Conservation (phyloP, 2,797 vertebrate genomes). For the Urosaurus nigricauda region DNA sequence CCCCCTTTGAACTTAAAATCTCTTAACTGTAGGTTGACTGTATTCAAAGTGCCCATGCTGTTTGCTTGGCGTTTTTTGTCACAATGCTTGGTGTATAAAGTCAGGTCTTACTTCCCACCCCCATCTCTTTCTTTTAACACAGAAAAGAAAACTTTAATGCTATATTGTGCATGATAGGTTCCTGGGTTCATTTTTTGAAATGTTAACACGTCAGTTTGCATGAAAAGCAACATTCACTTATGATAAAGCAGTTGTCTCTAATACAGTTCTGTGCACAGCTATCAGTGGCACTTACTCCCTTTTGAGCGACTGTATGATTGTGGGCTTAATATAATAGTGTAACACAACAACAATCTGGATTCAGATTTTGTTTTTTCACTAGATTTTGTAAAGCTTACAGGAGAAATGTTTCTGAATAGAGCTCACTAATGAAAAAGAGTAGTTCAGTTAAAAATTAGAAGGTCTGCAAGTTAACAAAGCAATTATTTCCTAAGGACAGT, state of each 20-base stretch:
- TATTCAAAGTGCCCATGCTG: neutral
- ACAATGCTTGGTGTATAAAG: neutral
- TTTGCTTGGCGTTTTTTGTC: neutral
- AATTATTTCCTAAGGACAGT: neutral
- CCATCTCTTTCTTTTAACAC: neutral
- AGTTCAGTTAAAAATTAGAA: neutral
- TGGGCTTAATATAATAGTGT: neutral
- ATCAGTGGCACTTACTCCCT: neutral
- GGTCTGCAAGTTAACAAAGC: neutral
- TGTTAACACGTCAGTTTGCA: neutral
- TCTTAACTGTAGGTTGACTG: conserved; percentile 4
- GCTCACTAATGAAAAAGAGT: neutral
- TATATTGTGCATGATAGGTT: neutral
- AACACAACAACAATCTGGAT: neutral
- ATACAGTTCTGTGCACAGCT: neutral
- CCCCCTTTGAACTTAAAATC: conserved; percentile 5
- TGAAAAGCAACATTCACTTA: conserved; percentile 12
- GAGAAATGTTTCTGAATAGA: neutral
- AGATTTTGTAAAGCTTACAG: neutral
- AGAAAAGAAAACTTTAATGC: neutral
- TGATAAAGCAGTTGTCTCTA: neutral
- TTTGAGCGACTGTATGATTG: neutral
- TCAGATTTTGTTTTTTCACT: neutral
- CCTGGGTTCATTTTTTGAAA: neutral
- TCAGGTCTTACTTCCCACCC: neutral